Evolutionary conservation across 2,888 invertebrate species (phyloP), one percentile per base, ranked within the genome.

Genomic region (Anticlea derivata): DNA sequence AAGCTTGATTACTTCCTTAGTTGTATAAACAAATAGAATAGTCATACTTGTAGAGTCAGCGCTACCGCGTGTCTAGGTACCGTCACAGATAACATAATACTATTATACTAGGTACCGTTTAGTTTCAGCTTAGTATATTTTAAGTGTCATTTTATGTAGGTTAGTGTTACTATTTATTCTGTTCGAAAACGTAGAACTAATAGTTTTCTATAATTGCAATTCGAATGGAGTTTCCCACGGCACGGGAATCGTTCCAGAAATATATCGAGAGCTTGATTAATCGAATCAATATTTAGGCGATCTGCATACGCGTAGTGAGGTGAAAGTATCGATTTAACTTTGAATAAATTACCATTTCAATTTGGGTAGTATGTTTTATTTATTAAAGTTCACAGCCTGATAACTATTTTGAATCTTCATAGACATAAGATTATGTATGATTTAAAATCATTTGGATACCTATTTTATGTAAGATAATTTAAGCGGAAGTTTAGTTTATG

Each of bases 141-240:
- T n/a, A n/a, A n/a, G n/a, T n/a, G n/a, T n/a, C n/a, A n/a, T n/a
- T n/a, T n/a, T n/a, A n/a, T n/a, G n/a, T n/a, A n/a, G n/a, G n/a
- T n/a, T 27, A 31, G 24, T 26, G 1, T 0, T 31, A 12, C 30
- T 30, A 41, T 23, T 29, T 20, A 40, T 35, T 22, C 37, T 23
- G 61, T 60, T 63, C 61, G 63, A 66, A 62, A 70, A 60, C 66
- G 60, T 48, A 6, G 50, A 49, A 61, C 59, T 70, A 73, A 78
- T 72, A 75, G 76, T 73, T 78, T 80, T 70, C 73, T 73, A 78
- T 79, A 73, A 73, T 74, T 69, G 69, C 72, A 63, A 70, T 68
- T 65, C 63, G 62, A 73, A 80, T 77, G 65, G 74, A 73, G 68
- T 73, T 75, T 75, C 75, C 70, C 74, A 72, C 73, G 73, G 66